These are phyloP conservation scores for Andrena flavipes DNA, from an alignment of 2,888 invertebrate genomes.

Conservation along the genomic window DNA sequence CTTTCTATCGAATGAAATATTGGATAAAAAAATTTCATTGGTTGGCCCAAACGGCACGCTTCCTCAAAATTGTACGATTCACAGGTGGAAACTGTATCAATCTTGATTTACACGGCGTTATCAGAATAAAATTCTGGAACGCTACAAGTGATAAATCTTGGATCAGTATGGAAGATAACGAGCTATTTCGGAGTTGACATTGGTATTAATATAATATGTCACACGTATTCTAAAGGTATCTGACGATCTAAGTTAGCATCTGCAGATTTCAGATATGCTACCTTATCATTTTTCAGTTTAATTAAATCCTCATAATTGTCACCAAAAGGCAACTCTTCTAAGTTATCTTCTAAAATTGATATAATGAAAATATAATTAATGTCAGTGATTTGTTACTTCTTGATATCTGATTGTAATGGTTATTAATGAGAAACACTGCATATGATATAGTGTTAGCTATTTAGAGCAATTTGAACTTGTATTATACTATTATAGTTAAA, in stretches of 20 bases:
- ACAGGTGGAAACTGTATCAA: neutral
- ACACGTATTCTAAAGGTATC: neutral
- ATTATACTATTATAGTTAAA: too few relatives aligned
- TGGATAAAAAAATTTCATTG: neutral
- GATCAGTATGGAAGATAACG: slow-evolving; percentile 12
- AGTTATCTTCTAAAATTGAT: too few relatives aligned
- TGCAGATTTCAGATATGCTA: slow-evolving; percentile 4
- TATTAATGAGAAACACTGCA: too few relatives aligned
- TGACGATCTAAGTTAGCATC: neutral
- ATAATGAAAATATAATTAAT: too few relatives aligned
- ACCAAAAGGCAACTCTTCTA: too few relatives aligned
- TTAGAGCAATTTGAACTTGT: too few relatives aligned
- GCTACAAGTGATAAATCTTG: neutral
- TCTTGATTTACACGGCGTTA: neutral
- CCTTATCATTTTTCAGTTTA: neutral
- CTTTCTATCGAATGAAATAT: too few relatives aligned
- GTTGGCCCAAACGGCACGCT: neutral
- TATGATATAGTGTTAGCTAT: too few relatives aligned
- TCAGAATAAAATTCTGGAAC: neutral
- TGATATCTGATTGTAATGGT: too few relatives aligned
- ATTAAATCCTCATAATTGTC: neutral
- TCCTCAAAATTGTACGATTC: neutral
- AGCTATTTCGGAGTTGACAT: slow-evolving; percentile 25
- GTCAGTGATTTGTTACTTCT: too few relatives aligned
- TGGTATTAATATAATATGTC: neutral